These are phyloP conservation scores for Dysidea cf. avara DNA, from an alignment of 37 sponge, comb jelly and placozoan genomes.

Conservation along the genomic window DNA sequence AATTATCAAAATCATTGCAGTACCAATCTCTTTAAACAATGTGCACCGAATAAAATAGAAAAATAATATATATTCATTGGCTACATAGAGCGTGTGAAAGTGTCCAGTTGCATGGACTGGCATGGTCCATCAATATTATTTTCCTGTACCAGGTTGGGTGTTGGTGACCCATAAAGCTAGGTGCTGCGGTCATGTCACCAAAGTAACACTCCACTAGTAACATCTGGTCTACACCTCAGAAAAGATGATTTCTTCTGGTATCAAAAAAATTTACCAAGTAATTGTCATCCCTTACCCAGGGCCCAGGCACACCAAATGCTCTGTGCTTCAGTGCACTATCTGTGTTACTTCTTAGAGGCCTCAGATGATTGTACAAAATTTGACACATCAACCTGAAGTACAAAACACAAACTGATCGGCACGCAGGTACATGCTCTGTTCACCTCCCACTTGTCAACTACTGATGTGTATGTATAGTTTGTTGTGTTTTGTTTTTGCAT, in stretches of 20 bases:
- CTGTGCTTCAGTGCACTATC: slow-evolving; percentile 70
- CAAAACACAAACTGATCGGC: too few relatives aligned
- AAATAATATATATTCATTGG: slow-evolving; percentile 71
- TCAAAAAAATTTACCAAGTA: slow-evolving; percentile 54
- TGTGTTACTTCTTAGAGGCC: slow-evolving; percentile 64
- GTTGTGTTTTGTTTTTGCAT: too few relatives aligned
- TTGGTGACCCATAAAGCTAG: slow-evolving; percentile 46
- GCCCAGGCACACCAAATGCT: slow-evolving; percentile 92
- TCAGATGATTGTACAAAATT: slow-evolving; percentile 8
- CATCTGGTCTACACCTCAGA: slow-evolving; percentile 82
- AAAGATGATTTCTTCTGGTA: slow-evolving; percentile 56
- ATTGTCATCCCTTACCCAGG: background rate
- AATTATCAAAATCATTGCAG: slow-evolving; percentile 68
- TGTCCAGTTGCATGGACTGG: slow-evolving; percentile 61
- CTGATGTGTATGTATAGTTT: too few relatives aligned
- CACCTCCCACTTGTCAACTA: too few relatives aligned
- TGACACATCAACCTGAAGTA: slow-evolving; percentile 29
- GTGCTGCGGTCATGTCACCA: slow-evolving; percentile 51
- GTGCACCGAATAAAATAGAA: slow-evolving; percentile 83
- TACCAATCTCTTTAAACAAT: slow-evolving; percentile 77
- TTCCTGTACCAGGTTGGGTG: slow-evolving; percentile 15
- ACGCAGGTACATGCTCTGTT: too few relatives aligned
- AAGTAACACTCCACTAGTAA: slow-evolving; percentile 65
- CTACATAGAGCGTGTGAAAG: slow-evolving; percentile 16
- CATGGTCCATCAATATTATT: slow-evolving; percentile 83